Evolutionary conservation across 2,888 invertebrate genomes (phyloP), one percentile per base, ranked within the genome.

Genomic region (Chaetogeoica ovagalla): DNA sequence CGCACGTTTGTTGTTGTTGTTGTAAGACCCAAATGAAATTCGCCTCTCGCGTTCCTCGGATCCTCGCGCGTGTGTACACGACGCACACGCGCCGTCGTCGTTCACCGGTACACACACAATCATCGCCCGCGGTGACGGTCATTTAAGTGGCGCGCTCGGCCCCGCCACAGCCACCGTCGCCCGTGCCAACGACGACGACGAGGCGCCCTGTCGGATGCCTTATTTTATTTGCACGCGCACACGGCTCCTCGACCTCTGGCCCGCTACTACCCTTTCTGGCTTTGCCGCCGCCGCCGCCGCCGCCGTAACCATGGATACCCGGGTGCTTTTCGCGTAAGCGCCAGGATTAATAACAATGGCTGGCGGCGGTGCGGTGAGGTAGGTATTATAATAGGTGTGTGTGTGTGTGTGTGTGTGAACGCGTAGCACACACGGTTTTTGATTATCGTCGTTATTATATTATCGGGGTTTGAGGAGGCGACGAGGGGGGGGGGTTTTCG

Each of bases 281-380:
- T 63, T 71, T 70, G 59, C 57, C 21, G 57, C 59, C 37, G 37
- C 57, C 17, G 37, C 9, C 63, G 9, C 39, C 70, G 17, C 57
- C 21, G 57, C 59, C 21, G 70, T n/a, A 30, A 30, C 30, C 70
- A 71, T 57, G 39, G 57, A 15, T 59, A 71, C 70, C 70, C n/a
- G n/a, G n/a, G 57, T 13, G 37, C 15, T 15, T 39, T 57, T 71
- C 37, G 37, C 21, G 11, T 48, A 39, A 71, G 39, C 57, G 39
- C 57, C n/a, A 39, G 57, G 70, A 71, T 59, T 71, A 71, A 71
- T 71, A 59, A 71, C 57, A 71, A 57, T 71, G 57, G 11, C n/a
- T 6, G 59, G 59, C 8, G n/a, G 15, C 21, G 2, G 60, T n/a
- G 57, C 11, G 48, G 48, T 9, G 48, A 13, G 48, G 1, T 43